Evolutionary conservation across 2,888 invertebrate species (phyloP), one percentile per base, ranked within the genome.

Genomic region (Cryptus armator): DNA sequence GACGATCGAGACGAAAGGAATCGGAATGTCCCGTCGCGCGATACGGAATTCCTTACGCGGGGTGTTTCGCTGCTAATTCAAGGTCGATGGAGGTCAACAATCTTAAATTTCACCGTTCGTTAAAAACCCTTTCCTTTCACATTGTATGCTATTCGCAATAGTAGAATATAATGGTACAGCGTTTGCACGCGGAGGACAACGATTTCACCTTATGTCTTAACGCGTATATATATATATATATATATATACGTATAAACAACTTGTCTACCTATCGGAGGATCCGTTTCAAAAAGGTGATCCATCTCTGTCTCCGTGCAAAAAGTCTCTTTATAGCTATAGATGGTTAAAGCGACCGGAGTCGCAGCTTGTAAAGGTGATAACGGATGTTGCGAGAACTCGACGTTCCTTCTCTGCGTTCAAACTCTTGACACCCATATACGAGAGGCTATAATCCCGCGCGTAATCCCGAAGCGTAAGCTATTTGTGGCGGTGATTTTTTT

Each of bases 41-140:
- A 48, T 37, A 48, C 48, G 46, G 48, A 32, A 46, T 75, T 53
- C 56, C 43, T 14, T 3, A 1, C 48, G 12, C 32, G 71, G 2
- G 12, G 48, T 24, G 14, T 59, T 37, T n/a, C n/a, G 43, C 12
- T 80, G 32, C 48, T 9, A 37, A 37, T 9, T 48, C 86, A 88
- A 88, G 89, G 89, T 87, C 86, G 81, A 84, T 83, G 75, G 86
- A 86, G 89, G 89, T 86, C 88, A 85, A 19, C 71, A 74, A 81
- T 78, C 82, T 77, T 62, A 53, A 83, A 81, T 88, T 81, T 87
- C 86, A 74, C 76, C 79, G 76, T 7, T 72, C 66, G 70, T 19
- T 71, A 71, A 76, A 71, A 76, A 86, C 80, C 74, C 78, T 81
- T 86, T 84, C 74, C 78, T 81, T 86, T 84, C 86, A 68, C 79